Evolutionary conservation across 1,140 invertebrate species (phyloP).

Genomic region (Apis cerana): DNA sequence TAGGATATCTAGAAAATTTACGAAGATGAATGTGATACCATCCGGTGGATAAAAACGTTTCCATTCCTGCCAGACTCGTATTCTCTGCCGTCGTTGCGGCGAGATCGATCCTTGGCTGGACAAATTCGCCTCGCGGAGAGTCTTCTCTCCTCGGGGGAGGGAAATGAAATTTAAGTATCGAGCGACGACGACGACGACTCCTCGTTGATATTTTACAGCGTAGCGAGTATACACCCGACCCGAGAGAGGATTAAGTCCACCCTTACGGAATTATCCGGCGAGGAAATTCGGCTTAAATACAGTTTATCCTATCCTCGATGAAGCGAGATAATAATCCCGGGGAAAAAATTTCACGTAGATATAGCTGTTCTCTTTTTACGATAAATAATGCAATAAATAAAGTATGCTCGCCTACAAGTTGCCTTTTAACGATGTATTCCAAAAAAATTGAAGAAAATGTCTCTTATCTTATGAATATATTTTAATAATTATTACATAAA

Average conservation of each 20-base stretch:
- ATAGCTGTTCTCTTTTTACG: no score
- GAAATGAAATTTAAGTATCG: slow-evolving; percentile 1
- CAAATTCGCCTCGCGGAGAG: neutral
- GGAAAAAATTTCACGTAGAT: no score
- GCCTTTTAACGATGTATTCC: no score
- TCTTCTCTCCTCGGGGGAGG: neutral
- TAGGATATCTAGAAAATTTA: neutral
- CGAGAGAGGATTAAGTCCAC: neutral
- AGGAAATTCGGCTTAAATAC: neutral
- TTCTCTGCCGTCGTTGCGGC: slow-evolving; percentile 9
- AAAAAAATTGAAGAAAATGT: no score
- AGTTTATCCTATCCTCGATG: neutral
- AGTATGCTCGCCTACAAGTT: no score
- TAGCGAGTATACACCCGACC: neutral
- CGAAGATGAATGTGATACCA: neutral
- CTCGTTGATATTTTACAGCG: neutral
- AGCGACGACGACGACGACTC: neutral
- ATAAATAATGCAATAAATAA: no score
- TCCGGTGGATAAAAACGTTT: slow-evolving; percentile 36
- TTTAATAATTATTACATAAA: no score
- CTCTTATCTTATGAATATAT: no score
- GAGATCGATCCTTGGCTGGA: slow-evolving; percentile 31
- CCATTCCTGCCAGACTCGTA: slow-evolving; percentile 12
- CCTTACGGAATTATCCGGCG: neutral
- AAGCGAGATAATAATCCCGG: neutral